Conservation (phyloP, 2,888 invertebrate species). For the Sturmia bella region DNA sequence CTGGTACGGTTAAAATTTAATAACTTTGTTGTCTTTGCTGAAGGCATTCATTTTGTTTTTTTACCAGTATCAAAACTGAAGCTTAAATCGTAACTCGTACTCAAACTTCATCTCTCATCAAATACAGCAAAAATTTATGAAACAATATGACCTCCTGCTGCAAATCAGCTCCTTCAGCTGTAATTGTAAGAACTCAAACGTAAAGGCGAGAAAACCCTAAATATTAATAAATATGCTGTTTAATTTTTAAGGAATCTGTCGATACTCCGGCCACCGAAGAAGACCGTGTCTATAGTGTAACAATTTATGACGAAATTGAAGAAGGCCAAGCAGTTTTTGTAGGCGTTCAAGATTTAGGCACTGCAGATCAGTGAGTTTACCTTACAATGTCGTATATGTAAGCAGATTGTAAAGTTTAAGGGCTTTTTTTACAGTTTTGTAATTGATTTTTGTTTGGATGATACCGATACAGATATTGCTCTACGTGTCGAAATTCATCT, state of each 20-base stretch:
- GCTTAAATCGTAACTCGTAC: no score
- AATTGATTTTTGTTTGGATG: slow-evolving; percentile 48
- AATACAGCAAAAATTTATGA: no score
- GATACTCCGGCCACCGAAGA: slow-evolving; percentile 47
- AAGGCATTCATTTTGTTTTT: no score
- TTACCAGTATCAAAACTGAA: no score
- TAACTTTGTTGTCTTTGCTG: no score
- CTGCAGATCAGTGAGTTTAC: slow-evolving; percentile 46
- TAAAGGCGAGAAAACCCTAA: no score
- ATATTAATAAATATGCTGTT: no score
- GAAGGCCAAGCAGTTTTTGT: slow-evolving; percentile 49
- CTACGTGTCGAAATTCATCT: slow-evolving; percentile 90
- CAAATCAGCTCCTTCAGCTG: no score
- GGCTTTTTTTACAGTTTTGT: slow-evolving; percentile 38
- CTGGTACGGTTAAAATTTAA: no score
- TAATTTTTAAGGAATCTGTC: slow-evolving; percentile 39
- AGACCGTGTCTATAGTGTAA: slow-evolving; percentile 42
- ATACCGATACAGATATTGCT: slow-evolving; percentile 83
- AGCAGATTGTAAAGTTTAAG: not conserved
- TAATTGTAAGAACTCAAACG: no score
- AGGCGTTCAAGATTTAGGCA: slow-evolving; percentile 3
- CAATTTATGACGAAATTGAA: slow-evolving; percentile 40
- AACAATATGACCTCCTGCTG: no score
- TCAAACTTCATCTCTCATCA: no score
- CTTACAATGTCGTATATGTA: not conserved